Evolutionary conservation across 2,888 invertebrate genomes (phyloP).

Genomic region (Acanthosoma haemorrhoidale): DNA sequence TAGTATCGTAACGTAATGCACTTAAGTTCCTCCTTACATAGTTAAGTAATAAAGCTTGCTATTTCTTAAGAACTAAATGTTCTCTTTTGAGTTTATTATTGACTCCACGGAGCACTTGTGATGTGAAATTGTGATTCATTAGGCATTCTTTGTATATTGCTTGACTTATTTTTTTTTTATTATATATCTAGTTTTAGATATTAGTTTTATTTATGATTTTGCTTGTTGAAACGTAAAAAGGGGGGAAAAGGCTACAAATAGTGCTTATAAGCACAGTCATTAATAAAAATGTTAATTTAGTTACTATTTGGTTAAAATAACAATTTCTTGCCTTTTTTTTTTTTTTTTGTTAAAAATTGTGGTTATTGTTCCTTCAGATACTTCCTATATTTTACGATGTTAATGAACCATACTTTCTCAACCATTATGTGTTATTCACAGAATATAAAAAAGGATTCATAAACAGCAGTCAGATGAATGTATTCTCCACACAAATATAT

Average conservation of each 20-base stretch:
- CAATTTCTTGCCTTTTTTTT: neutral
- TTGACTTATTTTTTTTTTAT: constrained; percentile 10
- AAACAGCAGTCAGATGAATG: neutral
- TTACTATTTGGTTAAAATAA: neutral
- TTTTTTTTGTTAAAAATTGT: neutral
- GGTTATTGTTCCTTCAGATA: constrained; percentile 2
- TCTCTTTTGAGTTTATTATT: constrained; percentile 22
- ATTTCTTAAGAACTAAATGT: neutral
- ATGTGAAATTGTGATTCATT: constrained; percentile 39
- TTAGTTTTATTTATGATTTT: constrained; percentile 10
- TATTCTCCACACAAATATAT: neutral
- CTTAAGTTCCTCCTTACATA: neutral
- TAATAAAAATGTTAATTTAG: neutral
- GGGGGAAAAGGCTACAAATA: neutral
- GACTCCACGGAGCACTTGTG: constrained; percentile 37
- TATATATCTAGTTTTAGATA: neutral
- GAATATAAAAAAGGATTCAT: neutral
- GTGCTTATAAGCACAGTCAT: neutral
- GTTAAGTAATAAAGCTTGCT: neutral
- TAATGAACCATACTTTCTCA: no score
- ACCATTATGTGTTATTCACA: no score
- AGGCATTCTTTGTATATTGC: constrained; percentile 29
- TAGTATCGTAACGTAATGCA: neutral
- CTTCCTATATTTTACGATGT: neutral
- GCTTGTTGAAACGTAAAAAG: neutral